Evolutionary conservation across 2,797 vertebrate species (phyloP), one percentile per base, ranked within the genome.

Genomic region (Loris lydekkerianus): DNA sequence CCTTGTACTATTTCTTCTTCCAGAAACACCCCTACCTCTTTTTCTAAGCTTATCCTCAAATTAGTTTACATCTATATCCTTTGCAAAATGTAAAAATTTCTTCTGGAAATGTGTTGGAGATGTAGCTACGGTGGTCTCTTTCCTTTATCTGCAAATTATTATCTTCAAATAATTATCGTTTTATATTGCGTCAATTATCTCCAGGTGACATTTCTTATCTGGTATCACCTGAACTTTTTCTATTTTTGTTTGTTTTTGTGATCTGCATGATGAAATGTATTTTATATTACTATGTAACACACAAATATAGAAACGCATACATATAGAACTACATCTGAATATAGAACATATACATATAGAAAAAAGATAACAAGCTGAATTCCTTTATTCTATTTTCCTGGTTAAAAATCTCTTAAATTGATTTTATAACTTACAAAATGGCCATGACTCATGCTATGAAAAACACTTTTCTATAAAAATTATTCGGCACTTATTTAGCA

Each of bases 351-450:
- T 2, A 43, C 0, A 84, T 5, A 86, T 2, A 67, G 10, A 63
- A 95, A 92, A 60, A 75, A 58, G 23, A 72, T 4, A 77, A 17
- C 58, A 37, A 82, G 61, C 65, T 89, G 29, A 20, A 34, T 18
- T 67, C 83, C 58, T 89, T 86, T 83, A 23, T 85, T 76, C 27
- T 92, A 21, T 88, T 93, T 91, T 96, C 37, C 31, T 40, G n/a
- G 20, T 56, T 23, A 91, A 91, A 88, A 84, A 89, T 69, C 23
- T 25, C 43, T 23, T 81, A 43, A 61, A 20, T 21, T 75, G 27
- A 76, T 83, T 65, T 92, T 56, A 69, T 43, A 40, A 93, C 85
- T 94, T 86, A 88, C 2, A 92, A 89, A 85, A 31, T 29, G 34
- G 15, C 80, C 56, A 46, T 73, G 25, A 89, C 2, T 1, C 14